phyloP scores from a whole-genome alignment of 2,797 vertebrate species.

The Psittacula derbiana region DNA sequence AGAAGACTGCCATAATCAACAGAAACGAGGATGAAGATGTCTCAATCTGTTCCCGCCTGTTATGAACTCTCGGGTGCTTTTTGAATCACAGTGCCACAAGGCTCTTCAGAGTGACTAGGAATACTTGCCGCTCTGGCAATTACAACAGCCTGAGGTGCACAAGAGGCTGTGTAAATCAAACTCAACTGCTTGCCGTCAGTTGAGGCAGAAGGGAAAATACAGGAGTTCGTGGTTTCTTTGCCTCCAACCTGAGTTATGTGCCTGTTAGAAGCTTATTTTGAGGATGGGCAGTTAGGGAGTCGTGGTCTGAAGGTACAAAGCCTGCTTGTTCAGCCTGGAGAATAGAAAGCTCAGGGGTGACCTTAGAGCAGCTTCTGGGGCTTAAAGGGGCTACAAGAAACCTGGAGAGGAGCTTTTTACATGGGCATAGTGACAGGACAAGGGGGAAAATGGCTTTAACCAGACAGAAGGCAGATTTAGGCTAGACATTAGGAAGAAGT shows the following conservation, averaged over 20 bases:
- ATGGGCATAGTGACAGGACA: neutral
- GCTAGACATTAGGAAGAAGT: neutral
- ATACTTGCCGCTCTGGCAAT: neutral
- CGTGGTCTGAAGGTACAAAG: neutral
- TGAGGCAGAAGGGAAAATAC: neutral
- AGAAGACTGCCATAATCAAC: neutral
- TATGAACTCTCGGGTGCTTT: neutral
- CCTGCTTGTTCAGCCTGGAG: neutral
- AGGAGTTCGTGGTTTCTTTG: neutral
- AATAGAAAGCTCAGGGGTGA: neutral
- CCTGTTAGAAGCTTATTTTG: neutral
- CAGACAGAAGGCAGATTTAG: neutral
- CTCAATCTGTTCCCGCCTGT: neutral
- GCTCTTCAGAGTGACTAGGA: neutral
- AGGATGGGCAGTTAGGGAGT: neutral
- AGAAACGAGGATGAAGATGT: neutral
- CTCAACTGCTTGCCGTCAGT: neutral
- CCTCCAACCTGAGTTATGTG: neutral
- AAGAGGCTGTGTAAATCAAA: neutral
- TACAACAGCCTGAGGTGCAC: neutral
- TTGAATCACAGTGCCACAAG: neutral
- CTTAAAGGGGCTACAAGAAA: neutral
- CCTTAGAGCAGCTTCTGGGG: neutral
- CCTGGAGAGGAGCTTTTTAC: neutral
- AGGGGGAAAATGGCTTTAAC: neutral